These are phyloP conservation scores for Elmis aenea DNA, from an alignment of 2,888 invertebrate species.

Conservation along the genomic window DNA sequence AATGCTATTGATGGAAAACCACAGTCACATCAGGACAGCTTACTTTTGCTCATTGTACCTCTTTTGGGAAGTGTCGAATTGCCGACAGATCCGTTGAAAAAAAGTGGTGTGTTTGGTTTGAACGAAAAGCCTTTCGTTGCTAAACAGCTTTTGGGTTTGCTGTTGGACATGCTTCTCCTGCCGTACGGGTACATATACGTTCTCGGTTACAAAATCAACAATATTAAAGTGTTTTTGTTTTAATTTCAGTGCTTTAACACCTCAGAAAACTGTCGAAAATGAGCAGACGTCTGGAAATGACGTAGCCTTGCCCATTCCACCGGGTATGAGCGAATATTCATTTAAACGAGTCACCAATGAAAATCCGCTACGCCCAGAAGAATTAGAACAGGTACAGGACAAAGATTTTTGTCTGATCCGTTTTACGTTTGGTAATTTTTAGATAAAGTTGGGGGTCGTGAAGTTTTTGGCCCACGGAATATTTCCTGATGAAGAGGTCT, in stretches of 20 bases:
- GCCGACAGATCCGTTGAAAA: conserved; percentile 58
- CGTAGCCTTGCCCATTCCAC: conserved; percentile 55
- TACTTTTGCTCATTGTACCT: conserved; percentile 76
- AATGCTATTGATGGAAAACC: conserved; percentile 77
- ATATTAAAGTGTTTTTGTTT: conserved; percentile 1
- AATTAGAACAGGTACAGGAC: conserved; percentile 79
- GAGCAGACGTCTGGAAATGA: conserved; percentile 24
- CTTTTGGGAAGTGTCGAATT: conserved; percentile 68
- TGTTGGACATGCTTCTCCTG: conserved; percentile 77
- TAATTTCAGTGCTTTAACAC: conserved; percentile 35
- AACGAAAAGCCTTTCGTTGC: conserved; percentile 67
- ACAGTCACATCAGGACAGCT: conserved; percentile 78
- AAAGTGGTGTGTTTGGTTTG: conserved; percentile 62
- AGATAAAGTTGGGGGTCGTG: conserved; percentile 72
- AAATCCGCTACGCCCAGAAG: conserved; percentile 67
- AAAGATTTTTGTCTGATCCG: no score
- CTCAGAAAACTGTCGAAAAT: conserved; percentile 29
- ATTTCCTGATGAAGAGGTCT: conserved; percentile 67
- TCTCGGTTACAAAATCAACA: no score
- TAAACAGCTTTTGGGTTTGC: conserved; percentile 66
- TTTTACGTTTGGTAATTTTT: no score
- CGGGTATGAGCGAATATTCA: conserved; percentile 71
- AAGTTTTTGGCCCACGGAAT: conserved; percentile 77
- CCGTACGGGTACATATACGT: conserved; percentile 83
- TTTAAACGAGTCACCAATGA: conserved; percentile 72